phyloP scores from a whole-genome alignment of 2,888 invertebrate species.

The Heliothis peltigera region DNA sequence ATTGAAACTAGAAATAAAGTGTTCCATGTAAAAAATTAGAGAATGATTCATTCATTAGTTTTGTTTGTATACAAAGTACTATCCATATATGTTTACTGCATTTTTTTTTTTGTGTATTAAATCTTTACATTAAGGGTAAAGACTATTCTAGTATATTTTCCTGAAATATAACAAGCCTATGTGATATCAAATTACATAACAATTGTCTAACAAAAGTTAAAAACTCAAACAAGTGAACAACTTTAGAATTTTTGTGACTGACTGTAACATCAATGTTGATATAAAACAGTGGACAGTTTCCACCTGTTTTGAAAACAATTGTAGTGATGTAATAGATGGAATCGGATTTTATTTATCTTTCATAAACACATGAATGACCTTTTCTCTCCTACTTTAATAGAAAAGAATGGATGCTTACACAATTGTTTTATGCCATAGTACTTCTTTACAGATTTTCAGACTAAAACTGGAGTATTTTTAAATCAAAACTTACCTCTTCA shows the following conservation, averaged over 20 bases:
- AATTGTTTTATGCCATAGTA: background rate
- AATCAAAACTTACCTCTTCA: slow-evolving; percentile 90
- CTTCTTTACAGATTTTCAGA: background rate
- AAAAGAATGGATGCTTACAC: background rate
- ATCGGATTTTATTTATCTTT: background rate
- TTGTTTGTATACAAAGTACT: too few species aligned
- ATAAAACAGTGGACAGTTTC: slow-evolving; percentile 12
- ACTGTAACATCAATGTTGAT: slow-evolving; percentile 26
- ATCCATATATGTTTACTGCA: too few species aligned
- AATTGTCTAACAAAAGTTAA: background rate
- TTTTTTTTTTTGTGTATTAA: too few species aligned
- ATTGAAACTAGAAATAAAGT: background rate
- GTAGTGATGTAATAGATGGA: slow-evolving; percentile 16
- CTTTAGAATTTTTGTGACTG: background rate
- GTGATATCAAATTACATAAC: too few species aligned
- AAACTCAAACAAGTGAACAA: background rate
- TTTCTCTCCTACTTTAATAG: background rate
- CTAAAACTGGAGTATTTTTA: background rate
- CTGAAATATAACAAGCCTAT: too few species aligned
- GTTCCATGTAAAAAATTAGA: too few species aligned
- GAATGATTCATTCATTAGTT: too few species aligned
- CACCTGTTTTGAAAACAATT: slow-evolving; percentile 17
- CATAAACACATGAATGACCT: slow-evolving; percentile 1
- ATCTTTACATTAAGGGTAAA: too few species aligned
- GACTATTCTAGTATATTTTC: too few species aligned